Percentiles rank a stretch among this genome's conserved stretches.
phyloP scores from a whole-genome alignment of 2,888 invertebrate species.

The Pristionchus arcanus region DNA sequence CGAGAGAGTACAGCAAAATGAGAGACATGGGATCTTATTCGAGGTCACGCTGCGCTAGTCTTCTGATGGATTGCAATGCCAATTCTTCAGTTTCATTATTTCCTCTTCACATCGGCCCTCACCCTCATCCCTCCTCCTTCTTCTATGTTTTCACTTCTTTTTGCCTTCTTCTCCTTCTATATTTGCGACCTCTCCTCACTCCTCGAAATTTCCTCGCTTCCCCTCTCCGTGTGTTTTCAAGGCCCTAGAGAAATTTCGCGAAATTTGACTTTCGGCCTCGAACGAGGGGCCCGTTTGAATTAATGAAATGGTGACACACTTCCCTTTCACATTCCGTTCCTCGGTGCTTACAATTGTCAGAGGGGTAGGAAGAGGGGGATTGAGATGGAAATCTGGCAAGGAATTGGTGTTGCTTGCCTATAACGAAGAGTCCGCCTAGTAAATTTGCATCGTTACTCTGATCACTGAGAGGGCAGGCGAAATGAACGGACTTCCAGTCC shows the following conservation, averaged over 20 bases:
- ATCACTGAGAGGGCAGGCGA: too few relatives aligned
- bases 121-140: background rate
- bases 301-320: background rate
- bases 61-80: background rate
- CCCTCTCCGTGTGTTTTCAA: conserved; percentile 6
- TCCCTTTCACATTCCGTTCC: too few relatives aligned
- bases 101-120: background rate
- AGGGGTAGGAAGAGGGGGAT: too few relatives aligned
- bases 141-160: background rate
- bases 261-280: background rate
- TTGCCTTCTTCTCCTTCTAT: conserved; percentile 7
- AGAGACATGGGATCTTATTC: background rate
- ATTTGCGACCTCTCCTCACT: conserved; percentile 30
- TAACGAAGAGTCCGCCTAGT: too few relatives aligned
- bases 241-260: background rate
- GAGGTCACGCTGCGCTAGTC: background rate
- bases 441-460: too few relatives aligned
- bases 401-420: too few relatives aligned
- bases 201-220: background rate
- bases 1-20: background rate
- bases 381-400: too few relatives aligned
- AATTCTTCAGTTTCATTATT: background rate
- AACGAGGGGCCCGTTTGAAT: background rate
- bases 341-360: too few relatives aligned
- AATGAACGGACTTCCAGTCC: too few relatives aligned